Percentiles rank a stretch among this genome's conserved stretches.
Conservation (phyloP, 2,797 vertebrate species). For the Limnodromus scolopaceus region DNA sequence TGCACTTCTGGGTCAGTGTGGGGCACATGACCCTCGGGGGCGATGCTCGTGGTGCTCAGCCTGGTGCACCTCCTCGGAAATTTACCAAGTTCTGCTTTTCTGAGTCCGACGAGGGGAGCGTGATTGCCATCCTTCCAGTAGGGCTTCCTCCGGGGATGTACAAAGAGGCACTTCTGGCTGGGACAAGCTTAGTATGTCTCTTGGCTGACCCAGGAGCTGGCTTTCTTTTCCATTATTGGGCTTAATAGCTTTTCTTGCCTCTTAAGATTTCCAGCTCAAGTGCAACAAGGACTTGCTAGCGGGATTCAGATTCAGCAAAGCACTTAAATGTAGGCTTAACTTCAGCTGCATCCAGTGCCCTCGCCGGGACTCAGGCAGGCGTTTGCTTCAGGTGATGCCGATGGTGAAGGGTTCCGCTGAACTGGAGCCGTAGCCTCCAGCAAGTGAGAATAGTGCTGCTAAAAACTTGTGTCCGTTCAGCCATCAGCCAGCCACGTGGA, state of each 20-base stretch:
- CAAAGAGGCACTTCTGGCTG: background rate
- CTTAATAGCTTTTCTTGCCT: slow-evolving; percentile 5
- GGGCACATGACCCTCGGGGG: background rate
- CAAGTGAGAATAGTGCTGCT: background rate
- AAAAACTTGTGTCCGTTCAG: accelerated
- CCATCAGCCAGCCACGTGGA: background rate
- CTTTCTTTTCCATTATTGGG: background rate
- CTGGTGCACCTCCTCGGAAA: background rate
- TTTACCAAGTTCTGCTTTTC: background rate
- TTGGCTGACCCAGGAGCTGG: background rate
- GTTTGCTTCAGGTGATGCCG: background rate
- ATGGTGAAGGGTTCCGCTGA: background rate
- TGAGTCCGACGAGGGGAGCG: accelerated
- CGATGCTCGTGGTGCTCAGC: background rate
- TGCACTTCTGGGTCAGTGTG: background rate
- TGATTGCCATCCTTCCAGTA: background rate
- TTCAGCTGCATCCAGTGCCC: background rate
- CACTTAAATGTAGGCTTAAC: background rate
- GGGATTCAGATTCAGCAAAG: background rate
- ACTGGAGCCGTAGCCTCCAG: background rate
- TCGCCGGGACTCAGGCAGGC: accelerated
- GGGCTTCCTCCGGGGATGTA: background rate
- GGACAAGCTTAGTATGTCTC: background rate
- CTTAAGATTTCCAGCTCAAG: background rate
- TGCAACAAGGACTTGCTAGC: background rate